phyloP scores from a whole-genome alignment of 92 coral and sea anemone genomes.

The Bergia puertoricense region DNA sequence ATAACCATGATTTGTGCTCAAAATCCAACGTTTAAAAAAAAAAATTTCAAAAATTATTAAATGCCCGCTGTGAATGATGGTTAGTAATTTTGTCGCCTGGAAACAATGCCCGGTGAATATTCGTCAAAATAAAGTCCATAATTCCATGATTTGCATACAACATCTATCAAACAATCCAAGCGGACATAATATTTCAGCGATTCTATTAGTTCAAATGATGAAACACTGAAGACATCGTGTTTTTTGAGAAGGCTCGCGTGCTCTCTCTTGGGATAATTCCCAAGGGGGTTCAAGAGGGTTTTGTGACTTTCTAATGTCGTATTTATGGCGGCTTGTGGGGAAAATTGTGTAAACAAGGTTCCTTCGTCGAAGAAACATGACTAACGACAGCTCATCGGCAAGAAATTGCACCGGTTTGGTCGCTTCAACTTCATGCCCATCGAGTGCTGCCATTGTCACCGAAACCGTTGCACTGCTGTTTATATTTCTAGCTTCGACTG shows the following conservation, averaged over 20 bases:
- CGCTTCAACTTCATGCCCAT: slow-evolving; percentile 12
- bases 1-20: too few relatives aligned
- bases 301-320: neutral
- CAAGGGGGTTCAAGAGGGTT: slow-evolving; percentile 11
- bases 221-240: neutral
- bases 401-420: neutral
- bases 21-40: too few relatives aligned
- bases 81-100: slow-evolving; percentile 26
- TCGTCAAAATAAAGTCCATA: slow-evolving; percentile 11
- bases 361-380: slow-evolving; percentile 21
- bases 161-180: neutral
- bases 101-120: slow-evolving; percentile 2
- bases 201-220: neutral
- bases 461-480: slow-evolving; percentile 63
- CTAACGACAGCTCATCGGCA: slow-evolving; percentile 22
- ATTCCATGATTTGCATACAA: slow-evolving; percentile 39
- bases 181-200: neutral
- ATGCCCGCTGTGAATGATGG: slow-evolving; percentile 36
- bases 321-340: slow-evolving; percentile 28
- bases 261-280: neutral
- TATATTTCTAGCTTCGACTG: slow-evolving; percentile 66
- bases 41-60: too few relatives aligned
- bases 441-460: slow-evolving; percentile 29
- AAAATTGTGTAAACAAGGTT: slow-evolving; percentile 14
- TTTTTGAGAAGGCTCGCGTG: slow-evolving; percentile 14